Evolutionary conservation across 2,113 vertebrate species (phyloP), one percentile per base, ranked within the genome.

Genomic region (Myotis davidii): DNA sequence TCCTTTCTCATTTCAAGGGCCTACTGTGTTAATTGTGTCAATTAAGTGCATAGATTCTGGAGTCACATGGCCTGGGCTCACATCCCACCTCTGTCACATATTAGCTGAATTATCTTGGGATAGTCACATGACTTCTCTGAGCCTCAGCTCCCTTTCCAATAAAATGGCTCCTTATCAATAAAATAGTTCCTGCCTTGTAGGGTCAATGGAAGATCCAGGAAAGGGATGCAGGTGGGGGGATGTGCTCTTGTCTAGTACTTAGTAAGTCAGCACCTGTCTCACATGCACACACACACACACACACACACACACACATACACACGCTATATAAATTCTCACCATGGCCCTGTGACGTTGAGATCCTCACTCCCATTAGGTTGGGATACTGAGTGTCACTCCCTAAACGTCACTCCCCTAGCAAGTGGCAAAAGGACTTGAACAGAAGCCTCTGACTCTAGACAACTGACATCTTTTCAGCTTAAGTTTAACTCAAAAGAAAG

Each of bases 1-100:
- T 50, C 72, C 52, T 54, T 70, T 64, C 77, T 88, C n/a, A 54
- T 52, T 95, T 91, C 83, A 94, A 82, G 61, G n/a, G 70, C 27
- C 64, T 72, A 6, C 23, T 77, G 0, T 52, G 59, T 81, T 70
- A 76, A 45, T 70, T 59, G 39, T 6, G 0, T 3, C 81, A 76
- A 52, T 20, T 79, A 78, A 86, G 34, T 56, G 32, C 61, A 61
- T 23, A 59, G 64, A 89, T 37, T 83, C 54, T 45, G 64, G 39
- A 85, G 21, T 34, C 84, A 54, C 11, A 17, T 39, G 50, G 59
- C 64, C 39, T 37, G 37, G 20, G 52, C 65, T 95, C 20, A 9
- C 54, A 67, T 83, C 65, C 90, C 29, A 64, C 54, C 32, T 73
- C 54, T 45, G 67, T 23, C 27, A 56, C 14, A 8, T 21, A 21